phyloP scores from a whole-genome alignment of 2,113 vertebrate genomes.

The Myanophis thanlyinensis region DNA sequence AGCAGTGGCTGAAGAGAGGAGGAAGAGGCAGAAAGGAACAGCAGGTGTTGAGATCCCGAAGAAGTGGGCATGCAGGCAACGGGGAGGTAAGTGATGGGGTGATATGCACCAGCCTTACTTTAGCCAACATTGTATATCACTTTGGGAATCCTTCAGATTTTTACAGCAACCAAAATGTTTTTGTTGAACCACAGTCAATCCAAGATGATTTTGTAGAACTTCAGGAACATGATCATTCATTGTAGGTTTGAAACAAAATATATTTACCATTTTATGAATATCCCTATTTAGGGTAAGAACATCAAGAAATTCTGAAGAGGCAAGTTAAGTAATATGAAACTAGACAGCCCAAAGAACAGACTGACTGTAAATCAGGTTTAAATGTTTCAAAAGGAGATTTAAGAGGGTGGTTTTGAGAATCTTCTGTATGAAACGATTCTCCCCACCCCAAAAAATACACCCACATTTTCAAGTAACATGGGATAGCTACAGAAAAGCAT shows the following conservation, averaged over 20 bases:
- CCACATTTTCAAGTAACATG: not conserved
- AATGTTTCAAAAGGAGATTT: not conserved
- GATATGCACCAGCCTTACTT: not conserved
- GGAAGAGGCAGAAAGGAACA: not conserved
- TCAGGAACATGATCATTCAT: not conserved
- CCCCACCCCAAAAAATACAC: not conserved
- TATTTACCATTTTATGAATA: not conserved
- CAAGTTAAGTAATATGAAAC: not conserved
- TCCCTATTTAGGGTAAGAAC: not conserved
- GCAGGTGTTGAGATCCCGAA: not conserved
- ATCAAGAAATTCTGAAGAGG: not conserved
- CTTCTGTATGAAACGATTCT: not conserved
- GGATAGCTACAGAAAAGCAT: not conserved
- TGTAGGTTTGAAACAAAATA: not conserved
- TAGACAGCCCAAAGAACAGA: not conserved
- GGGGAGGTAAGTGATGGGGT: not conserved
- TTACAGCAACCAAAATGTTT: not conserved
- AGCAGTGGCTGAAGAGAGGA: not conserved
- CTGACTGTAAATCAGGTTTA: not conserved
- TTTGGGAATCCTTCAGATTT: not conserved
- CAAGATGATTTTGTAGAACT: not conserved
- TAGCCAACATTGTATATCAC: not conserved
- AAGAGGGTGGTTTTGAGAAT: not conserved
- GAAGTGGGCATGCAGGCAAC: not conserved
- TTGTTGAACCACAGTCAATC: not conserved